These are phyloP conservation scores for Lepus americanus DNA, from an alignment of 2,113 vertebrate species.

Conservation along the genomic window DNA sequence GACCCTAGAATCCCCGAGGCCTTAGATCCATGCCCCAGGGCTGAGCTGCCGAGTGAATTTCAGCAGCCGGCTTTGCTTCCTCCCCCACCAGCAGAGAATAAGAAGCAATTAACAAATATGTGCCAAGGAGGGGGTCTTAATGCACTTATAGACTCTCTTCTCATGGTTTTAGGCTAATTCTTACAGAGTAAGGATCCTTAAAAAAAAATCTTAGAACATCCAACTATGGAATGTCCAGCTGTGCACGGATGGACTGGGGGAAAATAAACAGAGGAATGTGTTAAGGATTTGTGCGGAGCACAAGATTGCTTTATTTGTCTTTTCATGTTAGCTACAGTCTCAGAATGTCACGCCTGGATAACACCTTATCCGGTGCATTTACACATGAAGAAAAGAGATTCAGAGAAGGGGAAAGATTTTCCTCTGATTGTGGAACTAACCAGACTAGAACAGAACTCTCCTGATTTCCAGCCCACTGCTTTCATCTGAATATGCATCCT, in stretches of 20 bases:
- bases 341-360: background rate
- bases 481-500: background rate
- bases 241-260: background rate
- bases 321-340: slow-evolving; percentile 23
- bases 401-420: background rate
- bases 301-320: slow-evolving; percentile 45
- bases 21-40: background rate
- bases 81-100: slow-evolving; percentile 26
- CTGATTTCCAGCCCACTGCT: background rate
- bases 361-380: slow-evolving; percentile 10
- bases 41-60: background rate
- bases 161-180: slow-evolving; percentile 67
- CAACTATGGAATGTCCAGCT: background rate
- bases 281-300: background rate
- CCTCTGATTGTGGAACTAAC: background rate
- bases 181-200: slow-evolving; percentile 58
- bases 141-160: slow-evolving; percentile 25
- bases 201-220: background rate
- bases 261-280: slow-evolving; percentile 57
- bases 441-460: background rate
- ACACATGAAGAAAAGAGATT: background rate
- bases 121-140: background rate
- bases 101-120: slow-evolving; percentile 68
- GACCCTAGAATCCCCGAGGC: background rate
- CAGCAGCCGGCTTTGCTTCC: background rate